A percentile compares a stretch with the other conserved stretches of the same genome.
Evolutionary conservation across 2,113 vertebrate genomes (phyloP).

Genomic region (Nothoprocta pentlandii): DNA sequence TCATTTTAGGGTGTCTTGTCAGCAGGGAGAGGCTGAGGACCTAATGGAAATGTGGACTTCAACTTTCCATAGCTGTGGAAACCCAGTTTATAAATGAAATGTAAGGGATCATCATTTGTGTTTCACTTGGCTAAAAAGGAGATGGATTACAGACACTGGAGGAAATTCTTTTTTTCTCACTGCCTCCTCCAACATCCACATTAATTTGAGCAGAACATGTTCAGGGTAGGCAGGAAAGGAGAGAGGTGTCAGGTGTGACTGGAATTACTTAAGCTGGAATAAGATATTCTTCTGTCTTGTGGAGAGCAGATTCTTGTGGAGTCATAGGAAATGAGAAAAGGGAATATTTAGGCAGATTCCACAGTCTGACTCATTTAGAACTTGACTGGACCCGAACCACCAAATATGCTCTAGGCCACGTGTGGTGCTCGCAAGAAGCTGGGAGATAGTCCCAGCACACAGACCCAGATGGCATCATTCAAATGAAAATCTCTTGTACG

Average conservation of each 20-base stretch:
- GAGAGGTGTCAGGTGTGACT: background rate
- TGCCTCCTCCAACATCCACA: background rate
- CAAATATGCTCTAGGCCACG: background rate
- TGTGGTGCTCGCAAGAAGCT: background rate
- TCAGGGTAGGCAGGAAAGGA: background rate
- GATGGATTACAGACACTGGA: background rate
- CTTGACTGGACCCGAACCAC: background rate
- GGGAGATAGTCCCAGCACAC: fast-evolving
- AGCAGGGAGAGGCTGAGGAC: background rate
- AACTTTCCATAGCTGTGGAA: constrained; percentile 24
- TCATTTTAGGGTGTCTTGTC: constrained; percentile 15
- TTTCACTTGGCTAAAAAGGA: constrained; percentile 45
- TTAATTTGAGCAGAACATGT: background rate
- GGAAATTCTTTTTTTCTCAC: background rate
- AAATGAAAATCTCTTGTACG: background rate
- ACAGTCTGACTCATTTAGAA: background rate
- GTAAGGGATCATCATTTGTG: constrained; percentile 32
- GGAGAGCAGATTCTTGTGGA: background rate
- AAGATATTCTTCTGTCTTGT: background rate
- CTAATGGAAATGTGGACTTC: constrained; percentile 34
- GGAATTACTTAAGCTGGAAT: background rate
- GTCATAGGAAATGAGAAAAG: constrained; percentile 10
- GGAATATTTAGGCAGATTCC: constrained; percentile 29
- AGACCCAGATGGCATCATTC: background rate
- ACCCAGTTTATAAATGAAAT: constrained; percentile 5